Conservation (phyloP, 2,113 vertebrate species). For the Paradoxurus hermaphroditus region DNA sequence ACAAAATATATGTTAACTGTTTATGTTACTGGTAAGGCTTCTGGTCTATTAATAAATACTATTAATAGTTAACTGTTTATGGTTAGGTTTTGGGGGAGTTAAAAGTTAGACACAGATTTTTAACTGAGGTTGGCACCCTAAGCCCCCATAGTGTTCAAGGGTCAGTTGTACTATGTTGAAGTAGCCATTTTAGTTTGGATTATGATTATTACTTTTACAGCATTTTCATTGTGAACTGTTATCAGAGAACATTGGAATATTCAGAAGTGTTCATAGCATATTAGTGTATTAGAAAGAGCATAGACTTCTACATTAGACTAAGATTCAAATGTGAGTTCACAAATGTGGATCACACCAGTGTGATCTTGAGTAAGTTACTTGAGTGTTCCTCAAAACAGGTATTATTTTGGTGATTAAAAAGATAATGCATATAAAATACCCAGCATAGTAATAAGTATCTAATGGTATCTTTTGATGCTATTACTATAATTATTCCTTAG, state of each 20-base stretch:
- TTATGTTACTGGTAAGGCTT: not conserved
- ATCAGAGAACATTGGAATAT: constrained; percentile 13
- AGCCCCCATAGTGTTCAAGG: not conserved
- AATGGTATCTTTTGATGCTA: not conserved
- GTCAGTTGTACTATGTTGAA: not conserved
- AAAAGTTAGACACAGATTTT: not conserved
- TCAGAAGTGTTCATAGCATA: constrained; percentile 13
- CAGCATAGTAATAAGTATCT: not conserved
- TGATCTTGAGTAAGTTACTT: constrained; percentile 38
- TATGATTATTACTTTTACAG: not conserved
- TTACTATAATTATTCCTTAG: not conserved
- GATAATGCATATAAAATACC: not conserved
- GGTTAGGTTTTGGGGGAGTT: not conserved
- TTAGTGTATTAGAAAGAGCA: constrained; percentile 24
- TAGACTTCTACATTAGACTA: not conserved
- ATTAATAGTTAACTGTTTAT: not conserved
- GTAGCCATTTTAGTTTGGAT: constrained; percentile 43
- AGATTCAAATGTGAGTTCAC: constrained; percentile 6
- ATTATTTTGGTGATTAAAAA: constrained; percentile 46
- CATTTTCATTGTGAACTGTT: not conserved
- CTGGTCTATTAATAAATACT: not conserved
- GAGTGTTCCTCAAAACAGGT: not conserved
- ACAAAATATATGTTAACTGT: not conserved
- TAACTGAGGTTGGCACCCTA: not conserved
- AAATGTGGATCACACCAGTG: not conserved